phyloP scores from a whole-genome alignment of 2,113 vertebrate species.

The Herpailurus yagouaroundi region DNA sequence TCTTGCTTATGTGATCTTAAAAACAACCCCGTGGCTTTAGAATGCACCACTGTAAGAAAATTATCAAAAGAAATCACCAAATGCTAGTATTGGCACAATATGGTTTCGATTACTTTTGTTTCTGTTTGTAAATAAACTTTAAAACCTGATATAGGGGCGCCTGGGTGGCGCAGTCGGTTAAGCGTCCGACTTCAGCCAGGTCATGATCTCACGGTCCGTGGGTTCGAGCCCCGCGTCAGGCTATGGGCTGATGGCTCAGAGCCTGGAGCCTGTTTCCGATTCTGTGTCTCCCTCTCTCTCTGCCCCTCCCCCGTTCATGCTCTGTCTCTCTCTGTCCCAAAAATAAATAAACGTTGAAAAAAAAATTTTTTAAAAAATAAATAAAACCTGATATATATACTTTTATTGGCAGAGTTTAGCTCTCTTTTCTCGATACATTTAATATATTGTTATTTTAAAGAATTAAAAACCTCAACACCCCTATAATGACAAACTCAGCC shows the following conservation, averaged over 20 bases:
- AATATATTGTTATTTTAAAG: conserved; percentile 21
- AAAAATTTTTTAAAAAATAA: no score
- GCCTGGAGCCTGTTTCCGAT: no score
- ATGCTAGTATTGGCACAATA: neutral
- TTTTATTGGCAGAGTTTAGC: neutral
- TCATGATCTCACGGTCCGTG: no score
- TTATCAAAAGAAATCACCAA: conserved; percentile 27
- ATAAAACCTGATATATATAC: neutral
- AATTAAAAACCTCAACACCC: conserved; percentile 30
- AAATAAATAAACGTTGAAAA: no score
- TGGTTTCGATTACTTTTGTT: neutral
- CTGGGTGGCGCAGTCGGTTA: no score
- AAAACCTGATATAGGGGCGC: neutral
- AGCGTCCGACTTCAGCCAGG: no score
- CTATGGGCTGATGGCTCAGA: no score
- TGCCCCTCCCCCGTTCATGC: no score
- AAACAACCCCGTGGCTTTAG: conserved; percentile 18
- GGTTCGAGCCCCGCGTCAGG: no score
- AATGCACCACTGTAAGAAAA: neutral
- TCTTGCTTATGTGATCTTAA: neutral
- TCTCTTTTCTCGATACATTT: neutral
- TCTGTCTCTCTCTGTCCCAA: no score
- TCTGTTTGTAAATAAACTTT: conserved; percentile 45
- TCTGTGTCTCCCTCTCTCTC: no score
- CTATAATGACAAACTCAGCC: conserved; percentile 18